phyloP scores from a whole-genome alignment of 2,797 vertebrate genomes.

The Oryzias dopingdopingensis region DNA sequence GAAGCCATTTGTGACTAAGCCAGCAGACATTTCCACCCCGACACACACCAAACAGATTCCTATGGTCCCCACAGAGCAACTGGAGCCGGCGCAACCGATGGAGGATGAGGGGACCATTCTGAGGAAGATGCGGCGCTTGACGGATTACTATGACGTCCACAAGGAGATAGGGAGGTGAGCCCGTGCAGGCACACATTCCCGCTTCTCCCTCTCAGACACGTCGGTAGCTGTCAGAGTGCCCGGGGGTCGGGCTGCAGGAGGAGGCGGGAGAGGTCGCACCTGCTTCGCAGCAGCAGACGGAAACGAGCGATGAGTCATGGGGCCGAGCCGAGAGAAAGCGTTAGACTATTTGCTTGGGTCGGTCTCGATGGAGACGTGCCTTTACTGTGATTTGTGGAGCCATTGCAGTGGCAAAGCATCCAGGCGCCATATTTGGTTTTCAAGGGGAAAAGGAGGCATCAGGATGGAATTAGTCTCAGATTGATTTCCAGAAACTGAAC shows the following conservation, averaged over 20 bases:
- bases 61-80: slow-evolving; percentile 56
- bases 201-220: slow-evolving; percentile 10
- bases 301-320: slow-evolving; percentile 50
- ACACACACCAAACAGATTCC: slow-evolving; percentile 14
- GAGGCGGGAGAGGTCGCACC: slow-evolving; percentile 12
- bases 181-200: not conserved
- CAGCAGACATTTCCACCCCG: slow-evolving; percentile 20
- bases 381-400: slow-evolving; percentile 21
- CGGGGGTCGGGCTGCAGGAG: slow-evolving; percentile 2
- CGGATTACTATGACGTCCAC: slow-evolving; percentile 89
- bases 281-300: slow-evolving; percentile 42
- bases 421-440: slow-evolving; percentile 11
- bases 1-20: slow-evolving; percentile 61
- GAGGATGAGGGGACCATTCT: slow-evolving; percentile 82
- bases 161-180: slow-evolving; percentile 92
- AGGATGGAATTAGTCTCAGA: slow-evolving; percentile 1
- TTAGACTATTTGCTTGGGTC: slow-evolving; percentile 48
- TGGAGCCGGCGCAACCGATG: slow-evolving; percentile 73
- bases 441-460: not conserved
- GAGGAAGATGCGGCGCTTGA: slow-evolving; percentile 82
- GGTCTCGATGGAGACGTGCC: slow-evolving; percentile 11
- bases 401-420: not conserved
- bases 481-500: not conserved
- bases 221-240: slow-evolving; percentile 19
- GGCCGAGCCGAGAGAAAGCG: slow-evolving; percentile 30